Conservation (phyloP, 1,140 invertebrate genomes). For the Lasaia peninsularis region DNA sequence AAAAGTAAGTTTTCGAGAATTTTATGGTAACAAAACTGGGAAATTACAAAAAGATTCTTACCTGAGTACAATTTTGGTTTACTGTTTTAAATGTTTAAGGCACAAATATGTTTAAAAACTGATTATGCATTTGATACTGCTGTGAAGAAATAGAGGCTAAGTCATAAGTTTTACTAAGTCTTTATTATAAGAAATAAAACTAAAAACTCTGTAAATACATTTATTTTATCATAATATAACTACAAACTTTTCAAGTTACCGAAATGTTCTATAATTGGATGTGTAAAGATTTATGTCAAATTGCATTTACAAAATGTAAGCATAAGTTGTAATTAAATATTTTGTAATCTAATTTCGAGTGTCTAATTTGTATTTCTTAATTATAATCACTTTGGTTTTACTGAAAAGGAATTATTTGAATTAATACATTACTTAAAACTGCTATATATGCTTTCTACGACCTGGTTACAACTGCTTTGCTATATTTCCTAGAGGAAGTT, state of each 20-base stretch:
- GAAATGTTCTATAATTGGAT: background rate
- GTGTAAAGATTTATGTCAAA: background rate
- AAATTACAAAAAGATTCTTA: background rate
- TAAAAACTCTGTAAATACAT: slow-evolving; percentile 3
- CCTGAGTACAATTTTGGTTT: background rate
- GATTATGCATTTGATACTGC: background rate
- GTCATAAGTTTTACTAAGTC: background rate
- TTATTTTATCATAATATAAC: background rate
- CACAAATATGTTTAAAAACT: background rate
- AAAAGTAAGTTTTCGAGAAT: no score
- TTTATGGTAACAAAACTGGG: no score
- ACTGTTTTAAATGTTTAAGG: background rate
- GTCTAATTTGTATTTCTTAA: background rate
- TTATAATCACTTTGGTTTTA: background rate
- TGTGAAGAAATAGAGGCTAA: background rate
- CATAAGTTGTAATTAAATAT: slow-evolving; percentile 1
- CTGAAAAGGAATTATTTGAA: no score
- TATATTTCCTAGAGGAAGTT: no score
- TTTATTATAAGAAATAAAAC: background rate
- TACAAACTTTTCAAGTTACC: slow-evolving; percentile 4
- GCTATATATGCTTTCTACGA: no score
- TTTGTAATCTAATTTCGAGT: background rate
- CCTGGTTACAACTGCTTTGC: no score
- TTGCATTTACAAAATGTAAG: slow-evolving; percentile 2
- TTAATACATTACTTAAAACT: no score